Evolutionary conservation across 2,797 vertebrate species (phyloP), one percentile per base, ranked within the genome.

Genomic region (Myotis myotis): DNA sequence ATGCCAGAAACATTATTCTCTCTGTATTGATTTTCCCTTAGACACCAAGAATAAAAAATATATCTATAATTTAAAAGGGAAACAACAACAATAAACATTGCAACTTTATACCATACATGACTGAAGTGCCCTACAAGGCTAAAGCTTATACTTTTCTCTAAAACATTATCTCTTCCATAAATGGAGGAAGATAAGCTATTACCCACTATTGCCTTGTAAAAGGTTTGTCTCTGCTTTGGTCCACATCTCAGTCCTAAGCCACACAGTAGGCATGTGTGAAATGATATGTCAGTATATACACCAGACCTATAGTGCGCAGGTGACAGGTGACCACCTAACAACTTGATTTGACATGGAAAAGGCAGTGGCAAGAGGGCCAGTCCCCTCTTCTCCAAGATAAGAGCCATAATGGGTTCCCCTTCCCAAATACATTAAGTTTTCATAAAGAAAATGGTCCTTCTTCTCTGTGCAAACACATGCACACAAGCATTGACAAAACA

Each of bases 121-220:
- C 2, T 68, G 64, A 38, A 25, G 66, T 82, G 1, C 80, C 41
- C 96, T 89, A 84, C 8, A 83, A 68, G 71, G 9, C 79, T 33
- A 75, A 94, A 78, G 71, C 89, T 93, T 80, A 30, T 80, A 10
- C 12, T 62, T 90, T 80, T 82, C 95, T 87, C 60, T 90, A 85
- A 93, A 90, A 94, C 62, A 86, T 2, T 51, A 49, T 16, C 2
- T 81, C 95, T 92, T 41, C 68, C 72, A 83, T 57, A 95, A 41
- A 80, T 0, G 36, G 28, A 71, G 2, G 0, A 36, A 96, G 96
- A 93, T 19, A 12, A 76, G 47, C 17, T 33, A 41, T 74, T 55
- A 33, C 1, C 60, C 53, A 22, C 0, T 49, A 49, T 47, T 62
- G 74, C 10, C 44, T 7, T 72, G 25, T 25, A 60, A 36, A 5